A percentile compares a stretch with the other conserved stretches of the same genome.
Conservation (phyloP, 2,113 vertebrate genomes). For the Mus musculus region GRCm39 chr2:145475501-145476000, state of each 20-base stretch:
- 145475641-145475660: conserved; percentile 48
- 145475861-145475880: conserved; percentile 44
- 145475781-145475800: neutral
- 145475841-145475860: neutral
- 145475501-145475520: conserved; percentile 2
- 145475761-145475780: neutral
- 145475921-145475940: conserved; percentile 75
- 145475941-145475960: conserved; percentile 62
- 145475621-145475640: neutral
- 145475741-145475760: neutral
- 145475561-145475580: neutral
- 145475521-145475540: conserved; percentile 2
- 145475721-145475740: conserved; percentile 25
- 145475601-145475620: neutral
- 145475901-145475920: neutral
- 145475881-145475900: conserved; percentile 1
- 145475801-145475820: neutral
- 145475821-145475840: neutral
- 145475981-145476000: conserved; percentile 64
- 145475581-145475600: neutral
- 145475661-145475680: conserved; percentile 33
- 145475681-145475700: conserved; percentile 48
- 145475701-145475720: conserved; percentile 51
- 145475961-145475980: conserved; percentile 58
- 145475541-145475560: neutral